Evolutionary conservation across 2,113 vertebrate species (phyloP).

Genomic region (Melanerpes formicivorus): DNA sequence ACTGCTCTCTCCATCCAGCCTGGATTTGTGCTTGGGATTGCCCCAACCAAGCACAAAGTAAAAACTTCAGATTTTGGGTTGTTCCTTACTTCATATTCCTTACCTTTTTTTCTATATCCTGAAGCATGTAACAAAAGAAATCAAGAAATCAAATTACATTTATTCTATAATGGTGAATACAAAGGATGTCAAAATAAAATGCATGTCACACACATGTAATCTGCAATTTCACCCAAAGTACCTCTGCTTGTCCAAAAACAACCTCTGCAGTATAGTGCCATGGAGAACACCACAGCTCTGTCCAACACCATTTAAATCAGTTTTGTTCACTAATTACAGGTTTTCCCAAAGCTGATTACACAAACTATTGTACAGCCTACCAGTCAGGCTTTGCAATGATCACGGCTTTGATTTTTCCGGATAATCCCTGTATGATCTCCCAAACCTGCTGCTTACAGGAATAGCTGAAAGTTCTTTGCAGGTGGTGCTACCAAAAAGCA

Average conservation of each 20-base stretch:
- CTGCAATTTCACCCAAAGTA: neutral
- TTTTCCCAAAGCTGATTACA: neutral
- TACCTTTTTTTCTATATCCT: conserved; percentile 82
- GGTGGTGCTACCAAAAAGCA: neutral
- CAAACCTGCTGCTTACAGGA: neutral
- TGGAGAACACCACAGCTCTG: neutral
- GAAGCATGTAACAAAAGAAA: conserved; percentile 70
- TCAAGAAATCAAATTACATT: neutral
- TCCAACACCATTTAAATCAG: neutral
- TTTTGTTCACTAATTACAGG: neutral
- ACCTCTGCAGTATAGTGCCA: neutral
- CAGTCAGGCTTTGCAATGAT: neutral
- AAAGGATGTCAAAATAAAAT: neutral
- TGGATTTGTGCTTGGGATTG: no score
- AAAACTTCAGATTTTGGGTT: neutral
- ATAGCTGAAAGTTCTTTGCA: neutral
- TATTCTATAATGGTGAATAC: neutral
- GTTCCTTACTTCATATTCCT: conserved; percentile 8
- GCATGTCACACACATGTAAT: neutral
- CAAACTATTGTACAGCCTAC: neutral
- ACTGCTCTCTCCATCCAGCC: no score
- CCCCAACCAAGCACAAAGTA: neutral
- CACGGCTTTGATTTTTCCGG: neutral
- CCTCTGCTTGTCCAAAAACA: neutral
- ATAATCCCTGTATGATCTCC: neutral